Evolutionary conservation across 2,888 invertebrate species (phyloP).

Genomic region (Peribatodes rhomboidaria): DNA sequence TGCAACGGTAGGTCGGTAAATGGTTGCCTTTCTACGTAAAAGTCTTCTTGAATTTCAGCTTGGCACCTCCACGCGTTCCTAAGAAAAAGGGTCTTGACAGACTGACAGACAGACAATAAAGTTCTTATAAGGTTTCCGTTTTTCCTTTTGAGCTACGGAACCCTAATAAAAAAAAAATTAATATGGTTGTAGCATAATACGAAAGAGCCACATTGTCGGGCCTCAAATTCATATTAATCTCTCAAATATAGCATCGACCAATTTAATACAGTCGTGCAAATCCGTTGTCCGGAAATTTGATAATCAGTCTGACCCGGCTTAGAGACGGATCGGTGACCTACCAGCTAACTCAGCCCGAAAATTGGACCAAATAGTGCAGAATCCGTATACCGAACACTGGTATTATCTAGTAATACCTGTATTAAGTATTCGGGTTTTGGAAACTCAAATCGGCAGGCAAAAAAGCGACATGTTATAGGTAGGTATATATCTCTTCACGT

Average conservation of each 20-base stretch:
- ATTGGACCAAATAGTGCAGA: constrained; percentile 3
- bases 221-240: constrained; percentile 20
- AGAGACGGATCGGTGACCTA: constrained; percentile 14
- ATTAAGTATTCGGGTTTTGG: background rate
- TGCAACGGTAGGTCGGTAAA: too few relatives aligned
- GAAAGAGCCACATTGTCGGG: background rate
- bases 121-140: too few relatives aligned
- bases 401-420: background rate
- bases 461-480: too few relatives aligned
- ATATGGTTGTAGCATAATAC: background rate
- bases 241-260: constrained; percentile 11
- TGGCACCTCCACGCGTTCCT: too few relatives aligned
- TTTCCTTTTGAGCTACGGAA: too few relatives aligned
- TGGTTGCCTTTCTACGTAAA: too few relatives aligned
- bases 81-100: too few relatives aligned
- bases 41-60: too few relatives aligned
- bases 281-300: constrained; percentile 27
- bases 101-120: too few relatives aligned
- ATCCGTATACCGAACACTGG: background rate
- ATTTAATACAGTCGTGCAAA: constrained; percentile 24
- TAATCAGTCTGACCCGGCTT: constrained; percentile 26
- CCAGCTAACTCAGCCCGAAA: constrained; percentile 12
- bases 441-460: background rate
- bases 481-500: too few relatives aligned
- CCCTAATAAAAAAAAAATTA: too few relatives aligned